A percentile compares a stretch with the other conserved stretches of the same genome.
phyloP scores from a whole-genome alignment of 2,113 vertebrate species.

The Oxyruncus cristatus region DNA sequence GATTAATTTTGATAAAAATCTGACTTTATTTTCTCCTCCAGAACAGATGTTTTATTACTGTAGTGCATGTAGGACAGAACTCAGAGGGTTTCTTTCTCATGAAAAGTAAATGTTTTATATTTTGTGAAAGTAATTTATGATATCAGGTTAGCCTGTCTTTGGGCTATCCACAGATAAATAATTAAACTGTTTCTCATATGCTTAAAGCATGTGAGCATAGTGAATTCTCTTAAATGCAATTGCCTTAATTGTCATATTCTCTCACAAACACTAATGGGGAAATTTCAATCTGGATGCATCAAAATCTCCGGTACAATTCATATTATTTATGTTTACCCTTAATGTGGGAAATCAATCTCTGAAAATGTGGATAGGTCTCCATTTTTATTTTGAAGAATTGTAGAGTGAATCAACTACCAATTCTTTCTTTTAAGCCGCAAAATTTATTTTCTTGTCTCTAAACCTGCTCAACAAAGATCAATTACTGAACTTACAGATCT shows the following conservation, averaged over 20 bases:
- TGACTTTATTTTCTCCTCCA: neutral
- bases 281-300: neutral
- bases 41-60: neutral
- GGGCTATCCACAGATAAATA: neutral
- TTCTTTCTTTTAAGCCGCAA: neutral
- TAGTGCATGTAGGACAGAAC: neutral
- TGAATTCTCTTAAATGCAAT: neutral
- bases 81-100: neutral
- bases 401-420: neutral
- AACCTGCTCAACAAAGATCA: neutral
- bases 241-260: neutral
- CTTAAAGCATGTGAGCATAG: neutral
- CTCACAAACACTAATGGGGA: neutral
- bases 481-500: neutral
- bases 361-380: neutral
- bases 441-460: neutral
- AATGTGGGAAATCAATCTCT: neutral
- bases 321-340: neutral
- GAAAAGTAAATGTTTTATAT: neutral
- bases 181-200: neutral
- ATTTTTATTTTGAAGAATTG: neutral
- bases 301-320: neutral
- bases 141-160: neutral
- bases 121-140: neutral
- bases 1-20: neutral